Evolutionary conservation across 2,113 vertebrate species (phyloP).

Genomic region (Istiophorus platypterus): DNA sequence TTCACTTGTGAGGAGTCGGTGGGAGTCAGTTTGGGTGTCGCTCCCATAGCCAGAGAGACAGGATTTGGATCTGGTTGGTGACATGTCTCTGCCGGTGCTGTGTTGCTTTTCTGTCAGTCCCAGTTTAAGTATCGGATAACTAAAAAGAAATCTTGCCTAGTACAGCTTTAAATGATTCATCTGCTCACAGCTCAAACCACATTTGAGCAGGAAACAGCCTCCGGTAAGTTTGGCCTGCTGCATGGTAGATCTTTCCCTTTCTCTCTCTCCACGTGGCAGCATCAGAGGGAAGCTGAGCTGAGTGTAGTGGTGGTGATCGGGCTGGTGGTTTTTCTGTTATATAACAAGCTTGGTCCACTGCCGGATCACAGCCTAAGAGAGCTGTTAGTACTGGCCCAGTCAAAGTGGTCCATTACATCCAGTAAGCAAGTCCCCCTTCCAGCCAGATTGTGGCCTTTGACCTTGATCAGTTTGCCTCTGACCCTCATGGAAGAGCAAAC

Average conservation of each 20-base stretch:
- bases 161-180: constrained; percentile 26
- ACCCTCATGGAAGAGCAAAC: constrained; percentile 16
- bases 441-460: constrained; percentile 3
- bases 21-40: not conserved
- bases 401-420: not conserved
- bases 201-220: not conserved
- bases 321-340: constrained; percentile 62
- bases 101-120: not conserved
- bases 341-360: constrained; percentile 46
- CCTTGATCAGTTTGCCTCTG: constrained; percentile 47
- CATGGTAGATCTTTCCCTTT: not conserved
- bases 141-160: constrained; percentile 3
- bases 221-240: constrained; percentile 4
- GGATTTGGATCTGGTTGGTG: constrained; percentile 26
- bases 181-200: constrained; percentile 3
- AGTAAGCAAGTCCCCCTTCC: constrained; percentile 13
- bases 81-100: constrained; percentile 4
- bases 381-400: constrained; percentile 30
- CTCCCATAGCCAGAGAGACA: constrained; percentile 4
- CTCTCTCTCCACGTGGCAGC: constrained; percentile 63
- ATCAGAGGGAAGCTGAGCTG: constrained; percentile 17
- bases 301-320: constrained; percentile 39
- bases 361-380: constrained; percentile 39
- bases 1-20: not conserved
- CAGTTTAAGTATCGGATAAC: not conserved